Evolutionary conservation across 2,797 vertebrate species (phyloP).

Genomic region (Channallabes apus): DNA sequence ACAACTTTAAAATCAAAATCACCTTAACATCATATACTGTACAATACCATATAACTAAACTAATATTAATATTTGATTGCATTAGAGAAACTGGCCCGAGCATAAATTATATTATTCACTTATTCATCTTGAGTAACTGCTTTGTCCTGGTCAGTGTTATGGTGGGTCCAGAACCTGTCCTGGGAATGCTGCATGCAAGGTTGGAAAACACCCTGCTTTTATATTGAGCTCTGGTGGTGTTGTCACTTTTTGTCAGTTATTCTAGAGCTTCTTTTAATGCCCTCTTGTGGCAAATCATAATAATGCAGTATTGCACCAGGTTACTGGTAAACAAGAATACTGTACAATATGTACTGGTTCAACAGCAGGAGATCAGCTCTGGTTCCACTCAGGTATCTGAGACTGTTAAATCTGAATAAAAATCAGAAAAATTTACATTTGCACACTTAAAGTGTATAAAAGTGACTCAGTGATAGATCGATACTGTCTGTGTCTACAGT

Average conservation of each 20-base stretch:
- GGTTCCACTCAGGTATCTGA: background rate
- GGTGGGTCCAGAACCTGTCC: background rate
- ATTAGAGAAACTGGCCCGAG: background rate
- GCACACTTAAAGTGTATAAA: constrained; percentile 17
- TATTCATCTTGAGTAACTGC: background rate
- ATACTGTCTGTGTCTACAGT: background rate
- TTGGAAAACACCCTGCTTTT: background rate
- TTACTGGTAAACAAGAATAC: background rate
- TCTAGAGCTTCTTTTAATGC: background rate
- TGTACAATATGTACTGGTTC: no score
- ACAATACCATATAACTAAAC: background rate
- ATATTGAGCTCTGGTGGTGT: background rate
- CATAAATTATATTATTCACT: background rate
- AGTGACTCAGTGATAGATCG: background rate
- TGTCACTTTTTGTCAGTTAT: background rate
- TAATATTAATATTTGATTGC: background rate
- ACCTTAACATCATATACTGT: background rate
- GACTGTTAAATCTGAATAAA: background rate
- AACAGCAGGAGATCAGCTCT: background rate
- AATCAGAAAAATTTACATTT: constrained; percentile 30
- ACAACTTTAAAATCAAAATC: background rate
- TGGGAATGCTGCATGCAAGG: no score
- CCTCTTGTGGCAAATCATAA: constrained; percentile 55
- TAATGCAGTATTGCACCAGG: constrained; percentile 34
- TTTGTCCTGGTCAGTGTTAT: background rate